Conservation (phyloP, 2,888 invertebrate genomes). For the Lucinisca nassula region DNA sequence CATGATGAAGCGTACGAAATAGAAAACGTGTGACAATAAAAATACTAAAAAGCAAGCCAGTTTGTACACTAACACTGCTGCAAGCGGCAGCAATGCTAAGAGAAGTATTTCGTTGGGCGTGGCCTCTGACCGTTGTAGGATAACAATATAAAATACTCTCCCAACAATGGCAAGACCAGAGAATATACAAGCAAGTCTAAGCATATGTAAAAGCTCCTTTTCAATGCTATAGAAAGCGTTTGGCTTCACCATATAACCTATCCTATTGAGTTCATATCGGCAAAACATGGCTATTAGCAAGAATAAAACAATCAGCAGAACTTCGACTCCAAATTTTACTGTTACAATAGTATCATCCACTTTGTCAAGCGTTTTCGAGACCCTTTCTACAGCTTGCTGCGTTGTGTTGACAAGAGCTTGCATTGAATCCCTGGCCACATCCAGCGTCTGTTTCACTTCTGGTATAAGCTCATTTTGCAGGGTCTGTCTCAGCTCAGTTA, state of each 20-base stretch:
- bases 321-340: background rate
- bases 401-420: background rate
- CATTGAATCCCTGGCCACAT: background rate
- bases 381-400: background rate
- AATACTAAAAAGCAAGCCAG: background rate
- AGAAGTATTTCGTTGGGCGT: background rate
- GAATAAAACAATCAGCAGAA: background rate
- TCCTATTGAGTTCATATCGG: background rate
- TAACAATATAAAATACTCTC: background rate
- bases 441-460: background rate
- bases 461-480: background rate
- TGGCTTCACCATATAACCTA: background rate
- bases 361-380: background rate
- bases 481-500: background rate
- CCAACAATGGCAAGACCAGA: background rate
- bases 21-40: background rate
- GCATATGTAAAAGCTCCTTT: background rate
- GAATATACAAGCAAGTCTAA: background rate
- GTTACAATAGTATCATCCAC: background rate
- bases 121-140: background rate
- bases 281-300: background rate
- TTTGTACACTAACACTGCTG: background rate
- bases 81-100: background rate
- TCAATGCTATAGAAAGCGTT: background rate
- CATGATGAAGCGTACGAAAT: background rate